A percentile compares a stretch with the other conserved stretches of the same genome.
Evolutionary conservation across 1,140 invertebrate genomes (phyloP).

Genomic region (Platyura marginata): DNA sequence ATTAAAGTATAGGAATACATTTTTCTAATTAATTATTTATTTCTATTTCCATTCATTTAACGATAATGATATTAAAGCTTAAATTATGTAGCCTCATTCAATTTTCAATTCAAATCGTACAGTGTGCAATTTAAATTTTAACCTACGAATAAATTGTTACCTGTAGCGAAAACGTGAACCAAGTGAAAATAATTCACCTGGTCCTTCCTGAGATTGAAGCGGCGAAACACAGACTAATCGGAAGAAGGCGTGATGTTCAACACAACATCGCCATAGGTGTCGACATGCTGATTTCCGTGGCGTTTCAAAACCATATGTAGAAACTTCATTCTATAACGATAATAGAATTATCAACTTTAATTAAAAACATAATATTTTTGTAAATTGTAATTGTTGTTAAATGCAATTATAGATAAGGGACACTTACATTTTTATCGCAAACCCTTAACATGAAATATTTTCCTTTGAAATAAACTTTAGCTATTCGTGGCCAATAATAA

Average conservation of each 20-base stretch:
- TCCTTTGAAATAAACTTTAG: slow-evolving; percentile 89
- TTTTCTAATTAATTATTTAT: too few relatives aligned
- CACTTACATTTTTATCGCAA: slow-evolving; percentile 84
- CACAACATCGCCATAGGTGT: slow-evolving; percentile 95
- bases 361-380: too few relatives aligned
- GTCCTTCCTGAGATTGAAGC: slow-evolving; percentile 29
- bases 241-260: slow-evolving; percentile 98
- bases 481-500: slow-evolving; percentile 97
- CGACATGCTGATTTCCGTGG: slow-evolving; percentile 89
- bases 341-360: background rate
- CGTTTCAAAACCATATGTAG: slow-evolving; percentile 89
- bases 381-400: too few relatives aligned
- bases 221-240: slow-evolving; percentile 63
- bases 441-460: slow-evolving; percentile 92
- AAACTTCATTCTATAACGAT: slow-evolving; percentile 64
- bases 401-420: too few relatives aligned
- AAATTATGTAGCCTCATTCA: too few relatives aligned
- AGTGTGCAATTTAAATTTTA: too few relatives aligned
- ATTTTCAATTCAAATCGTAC: too few relatives aligned
- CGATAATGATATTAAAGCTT: too few relatives aligned
- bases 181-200: slow-evolving; percentile 49
- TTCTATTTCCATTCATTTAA: too few relatives aligned
- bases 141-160: too few relatives aligned
- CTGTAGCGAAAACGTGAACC: slow-evolving; percentile 51
- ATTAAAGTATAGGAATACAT: too few relatives aligned